These are phyloP conservation scores for Atherix ibis DNA, from an alignment of 2,888 invertebrate genomes.

Conservation along the genomic window DNA sequence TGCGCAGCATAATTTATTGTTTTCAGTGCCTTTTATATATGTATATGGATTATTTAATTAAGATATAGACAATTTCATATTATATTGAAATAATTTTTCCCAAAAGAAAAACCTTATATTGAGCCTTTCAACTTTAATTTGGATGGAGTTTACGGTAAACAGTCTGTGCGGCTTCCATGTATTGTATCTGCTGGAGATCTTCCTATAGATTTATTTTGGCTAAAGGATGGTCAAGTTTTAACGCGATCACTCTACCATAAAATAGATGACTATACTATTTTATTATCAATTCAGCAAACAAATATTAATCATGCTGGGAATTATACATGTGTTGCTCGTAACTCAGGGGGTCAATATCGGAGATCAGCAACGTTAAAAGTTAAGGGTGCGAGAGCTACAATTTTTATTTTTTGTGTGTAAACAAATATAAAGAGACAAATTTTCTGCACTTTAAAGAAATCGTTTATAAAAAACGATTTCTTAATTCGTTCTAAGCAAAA, in stretches of 20 bases:
- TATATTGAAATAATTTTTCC: too few relatives aligned
- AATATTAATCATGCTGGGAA: constrained; percentile 35
- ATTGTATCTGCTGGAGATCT: constrained; percentile 62
- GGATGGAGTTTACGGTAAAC: constrained; percentile 36
- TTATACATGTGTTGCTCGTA: constrained; percentile 43
- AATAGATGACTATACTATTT: constrained; percentile 35
- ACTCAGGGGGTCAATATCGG: constrained; percentile 38
- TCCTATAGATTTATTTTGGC: constrained; percentile 56
- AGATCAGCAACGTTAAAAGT: constrained; percentile 39
- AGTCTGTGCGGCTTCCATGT: constrained; percentile 40
- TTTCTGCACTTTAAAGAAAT: too few relatives aligned
- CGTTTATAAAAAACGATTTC: too few relatives aligned
- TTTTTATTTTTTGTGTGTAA: too few relatives aligned
- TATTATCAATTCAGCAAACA: constrained; percentile 33
- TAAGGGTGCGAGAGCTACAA: constrained; percentile 34
- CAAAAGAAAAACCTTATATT: constrained; percentile 38
- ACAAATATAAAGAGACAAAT: too few relatives aligned
- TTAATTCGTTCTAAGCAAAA: too few relatives aligned
- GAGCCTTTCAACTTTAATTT: constrained; percentile 37
- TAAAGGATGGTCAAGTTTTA: constrained; percentile 34
- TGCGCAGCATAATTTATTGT: too few relatives aligned
- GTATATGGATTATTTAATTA: too few relatives aligned
- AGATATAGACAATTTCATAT: too few relatives aligned
- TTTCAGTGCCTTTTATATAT: too few relatives aligned
- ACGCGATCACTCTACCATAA: constrained; percentile 29